A percentile compares a stretch with the other conserved stretches of the same genome.
Evolutionary conservation across 2,113 vertebrate species (phyloP).

Genomic region (Notothenia coriiceps): DNA sequence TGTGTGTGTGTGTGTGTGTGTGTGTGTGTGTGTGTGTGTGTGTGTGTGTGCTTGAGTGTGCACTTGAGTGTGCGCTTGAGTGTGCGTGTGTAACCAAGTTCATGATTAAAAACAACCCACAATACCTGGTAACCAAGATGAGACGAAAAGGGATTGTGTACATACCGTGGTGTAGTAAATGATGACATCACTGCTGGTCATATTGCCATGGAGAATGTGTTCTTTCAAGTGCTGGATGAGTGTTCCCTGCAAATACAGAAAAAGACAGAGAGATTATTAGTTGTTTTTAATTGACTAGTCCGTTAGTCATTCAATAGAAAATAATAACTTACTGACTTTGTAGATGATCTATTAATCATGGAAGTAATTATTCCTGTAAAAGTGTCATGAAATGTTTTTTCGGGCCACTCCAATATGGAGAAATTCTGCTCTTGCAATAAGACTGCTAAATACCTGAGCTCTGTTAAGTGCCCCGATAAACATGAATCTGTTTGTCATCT

Average conservation of each 20-base stretch:
- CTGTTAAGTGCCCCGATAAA: too few species aligned
- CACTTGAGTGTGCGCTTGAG: too few species aligned
- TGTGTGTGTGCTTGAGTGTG: constrained; percentile 2
- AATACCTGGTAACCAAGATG: not conserved
- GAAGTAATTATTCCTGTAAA: too few species aligned
- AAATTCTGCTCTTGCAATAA: too few species aligned
- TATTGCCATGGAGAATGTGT: constrained; percentile 93
- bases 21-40: not conserved
- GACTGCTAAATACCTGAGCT: too few species aligned
- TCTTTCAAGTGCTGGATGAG: constrained; percentile 97
- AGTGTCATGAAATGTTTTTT: too few species aligned
- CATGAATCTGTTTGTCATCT: too few species aligned
- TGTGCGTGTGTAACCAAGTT: constrained; percentile 5
- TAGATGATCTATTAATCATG: too few species aligned
- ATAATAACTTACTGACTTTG: too few species aligned
- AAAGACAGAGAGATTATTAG: not conserved
- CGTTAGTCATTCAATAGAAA: too few species aligned
- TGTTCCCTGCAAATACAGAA: constrained; percentile 86
- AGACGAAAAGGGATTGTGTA: not conserved
- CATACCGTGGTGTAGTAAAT: constrained; percentile 96
- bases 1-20: too few species aligned
- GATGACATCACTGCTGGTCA: constrained; percentile 89
- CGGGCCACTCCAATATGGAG: too few species aligned
- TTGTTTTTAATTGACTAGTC: not conserved
- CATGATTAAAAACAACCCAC: constrained; percentile 18